phyloP scores from a whole-genome alignment of 2,888 invertebrate species.

The Dynastes tityus region DNA sequence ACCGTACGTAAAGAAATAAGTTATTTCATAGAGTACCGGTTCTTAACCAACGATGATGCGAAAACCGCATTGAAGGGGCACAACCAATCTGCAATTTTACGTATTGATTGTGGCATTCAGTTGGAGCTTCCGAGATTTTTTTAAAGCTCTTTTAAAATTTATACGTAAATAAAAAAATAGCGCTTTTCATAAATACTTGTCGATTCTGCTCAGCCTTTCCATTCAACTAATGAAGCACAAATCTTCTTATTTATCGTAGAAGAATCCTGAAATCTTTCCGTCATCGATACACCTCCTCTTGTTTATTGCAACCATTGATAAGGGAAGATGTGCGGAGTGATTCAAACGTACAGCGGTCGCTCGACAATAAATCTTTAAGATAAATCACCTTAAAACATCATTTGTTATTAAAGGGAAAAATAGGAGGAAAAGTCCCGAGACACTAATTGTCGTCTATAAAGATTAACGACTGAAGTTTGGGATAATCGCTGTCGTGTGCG shows the following conservation, averaged over 20 bases:
- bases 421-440: conserved; percentile 65
- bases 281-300: conserved; percentile 11
- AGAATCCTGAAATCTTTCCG: background rate
- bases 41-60: too few relatives aligned
- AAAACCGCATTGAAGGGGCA: too few relatives aligned
- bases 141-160: too few relatives aligned
- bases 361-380: conserved; percentile 66
- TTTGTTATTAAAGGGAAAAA: conserved; percentile 67
- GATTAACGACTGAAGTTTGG: conserved; percentile 58
- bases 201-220: too few relatives aligned
- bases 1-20: too few relatives aligned
- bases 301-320: conserved; percentile 36
- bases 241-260: background rate
- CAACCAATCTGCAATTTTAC: too few relatives aligned
- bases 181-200: too few relatives aligned
- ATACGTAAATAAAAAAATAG: too few relatives aligned
- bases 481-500: conserved; percentile 24
- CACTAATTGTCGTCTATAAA: conserved; percentile 67
- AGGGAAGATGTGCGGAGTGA: conserved; percentile 25
- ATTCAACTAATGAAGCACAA: too few relatives aligned
- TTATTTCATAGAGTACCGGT: too few relatives aligned
- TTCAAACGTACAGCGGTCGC: conserved; percentile 22
- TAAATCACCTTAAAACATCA: conserved; percentile 64
- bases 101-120: too few relatives aligned
- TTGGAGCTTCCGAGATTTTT: too few relatives aligned